Evolutionary conservation across 2,797 vertebrate species (phyloP), one percentile per base, ranked within the genome.

Genomic region (Pseudocheirus occidentalis): DNA sequence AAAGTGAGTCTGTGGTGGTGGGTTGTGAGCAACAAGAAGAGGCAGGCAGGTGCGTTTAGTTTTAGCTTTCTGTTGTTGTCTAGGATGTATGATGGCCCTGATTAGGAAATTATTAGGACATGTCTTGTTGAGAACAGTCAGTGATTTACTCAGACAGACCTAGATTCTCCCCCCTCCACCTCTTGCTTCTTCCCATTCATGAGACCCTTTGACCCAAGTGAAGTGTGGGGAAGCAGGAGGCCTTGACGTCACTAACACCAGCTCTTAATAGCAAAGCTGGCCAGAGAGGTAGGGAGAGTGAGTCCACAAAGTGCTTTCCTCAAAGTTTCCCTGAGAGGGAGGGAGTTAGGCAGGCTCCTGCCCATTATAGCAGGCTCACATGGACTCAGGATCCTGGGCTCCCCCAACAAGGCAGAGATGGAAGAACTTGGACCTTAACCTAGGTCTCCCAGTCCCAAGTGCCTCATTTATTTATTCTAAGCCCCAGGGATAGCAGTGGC

Each of bases 181-280:
- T 1, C 34, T 14, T n/a, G 34, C 34, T 66, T 66, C 14, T 66
- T 34, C 28, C 31, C 11, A 66, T 21, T 40, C 66, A 40, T 3
- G 18, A 40, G 16, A 1, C 5, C 66, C 16, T 73, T 73, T 18
- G 66, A 29, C 66, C n/a, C 6, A n/a, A 7, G 2, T 7, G 2
- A 9, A 21, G 66, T n/a, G 13, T 1, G 5, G 62, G 18, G n/a
- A 40, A 40, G n/a, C 0, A 1, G 7, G 12, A 7, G 1, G 1
- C 66, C 16, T 73, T 18, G n/a, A 21, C 6, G 21, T 73, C 16
- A 18, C n/a, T 73, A 62, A 62, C 0, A 27, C 4, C 0, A n/a
- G 2, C n/a, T 81, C 21, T 81, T 81, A 40, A 10, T 18, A 24
- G n/a, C 18, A 81, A 46, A 81, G 21, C 7, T 46, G 40, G 40